A percentile compares a stretch with the other conserved stretches of the same genome.
These are phyloP conservation scores for Lathamus discolor DNA, from an alignment of 2,113 vertebrate species.

Conservation along the genomic window DNA sequence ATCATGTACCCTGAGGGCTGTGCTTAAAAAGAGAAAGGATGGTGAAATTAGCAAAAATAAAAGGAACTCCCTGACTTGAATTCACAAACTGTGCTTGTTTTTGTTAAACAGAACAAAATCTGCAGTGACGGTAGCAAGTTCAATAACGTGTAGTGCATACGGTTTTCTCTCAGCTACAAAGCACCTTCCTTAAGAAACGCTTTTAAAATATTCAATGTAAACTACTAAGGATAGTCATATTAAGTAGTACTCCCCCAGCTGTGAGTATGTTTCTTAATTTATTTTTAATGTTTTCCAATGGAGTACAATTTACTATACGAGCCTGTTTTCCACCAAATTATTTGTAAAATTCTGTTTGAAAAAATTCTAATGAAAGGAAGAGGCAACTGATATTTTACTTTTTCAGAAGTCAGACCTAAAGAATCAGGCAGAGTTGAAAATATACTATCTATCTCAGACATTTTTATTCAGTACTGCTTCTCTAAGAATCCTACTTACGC, in stretches of 20 bases:
- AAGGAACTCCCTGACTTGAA: constrained; percentile 76
- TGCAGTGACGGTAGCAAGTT: constrained; percentile 70
- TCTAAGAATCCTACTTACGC: background rate
- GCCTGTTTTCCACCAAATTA: background rate
- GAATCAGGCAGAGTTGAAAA: background rate
- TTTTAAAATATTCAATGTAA: constrained; percentile 58
- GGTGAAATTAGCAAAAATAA: constrained; percentile 77
- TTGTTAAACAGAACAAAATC: constrained; percentile 79
- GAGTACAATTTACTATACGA: background rate
- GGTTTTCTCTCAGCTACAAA: constrained; percentile 65
- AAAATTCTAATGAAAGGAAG: background rate
- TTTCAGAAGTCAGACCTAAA: background rate
- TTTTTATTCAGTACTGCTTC: background rate
- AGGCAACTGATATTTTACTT: background rate
- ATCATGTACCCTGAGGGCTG: constrained; percentile 75
- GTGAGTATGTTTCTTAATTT: constrained; percentile 36
- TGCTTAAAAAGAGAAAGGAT: constrained; percentile 74
- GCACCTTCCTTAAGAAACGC: constrained; percentile 62
- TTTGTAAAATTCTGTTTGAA: background rate
- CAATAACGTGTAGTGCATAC: constrained; percentile 68
- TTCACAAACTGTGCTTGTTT: constrained; percentile 77
- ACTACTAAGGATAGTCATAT: constrained; percentile 48
- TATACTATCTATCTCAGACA: background rate
- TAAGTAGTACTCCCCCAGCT: constrained; percentile 47
- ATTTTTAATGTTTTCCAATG: constrained; percentile 10